Conservation (phyloP, 1,140 invertebrate genomes). For the Ceratosolen fusciceps region DNA sequence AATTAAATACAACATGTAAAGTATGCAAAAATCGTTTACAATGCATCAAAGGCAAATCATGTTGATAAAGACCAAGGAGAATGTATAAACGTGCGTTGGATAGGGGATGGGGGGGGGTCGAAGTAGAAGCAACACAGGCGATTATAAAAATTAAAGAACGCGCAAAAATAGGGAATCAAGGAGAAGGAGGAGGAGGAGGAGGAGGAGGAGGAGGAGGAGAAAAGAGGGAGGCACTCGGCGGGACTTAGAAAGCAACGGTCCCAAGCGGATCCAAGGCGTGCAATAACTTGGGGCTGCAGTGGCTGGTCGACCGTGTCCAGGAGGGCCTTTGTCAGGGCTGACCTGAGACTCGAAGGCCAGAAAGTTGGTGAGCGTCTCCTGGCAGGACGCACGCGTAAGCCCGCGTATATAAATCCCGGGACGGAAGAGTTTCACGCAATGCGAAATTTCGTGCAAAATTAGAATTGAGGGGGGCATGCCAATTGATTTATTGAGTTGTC, state of each 20-base stretch:
- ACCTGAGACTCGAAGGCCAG: constrained; percentile 3
- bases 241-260: constrained; percentile 1
- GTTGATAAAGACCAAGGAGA: no score
- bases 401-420: not conserved
- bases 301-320: not conserved
- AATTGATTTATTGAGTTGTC: constrained; percentile 27
- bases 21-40: no score
- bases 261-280: not conserved
- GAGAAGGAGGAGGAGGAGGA: no score
- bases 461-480: not conserved
- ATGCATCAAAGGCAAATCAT: no score
- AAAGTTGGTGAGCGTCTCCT: constrained; percentile 5
- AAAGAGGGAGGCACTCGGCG: no score
- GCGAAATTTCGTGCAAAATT: constrained; percentile 43
- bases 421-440: constrained; percentile 33
- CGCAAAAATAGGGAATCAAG: no score
- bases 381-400: not conserved
- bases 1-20: no score
- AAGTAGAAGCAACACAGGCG: not conserved
- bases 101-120: not conserved
- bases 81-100: no score
- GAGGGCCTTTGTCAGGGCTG: constrained; percentile 22
- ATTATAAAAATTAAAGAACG: no score
- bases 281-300: constrained; percentile 6
- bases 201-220: no score